phyloP scores from a whole-genome alignment of 1,140 invertebrate species.

The Camponotus vicinus region DNA sequence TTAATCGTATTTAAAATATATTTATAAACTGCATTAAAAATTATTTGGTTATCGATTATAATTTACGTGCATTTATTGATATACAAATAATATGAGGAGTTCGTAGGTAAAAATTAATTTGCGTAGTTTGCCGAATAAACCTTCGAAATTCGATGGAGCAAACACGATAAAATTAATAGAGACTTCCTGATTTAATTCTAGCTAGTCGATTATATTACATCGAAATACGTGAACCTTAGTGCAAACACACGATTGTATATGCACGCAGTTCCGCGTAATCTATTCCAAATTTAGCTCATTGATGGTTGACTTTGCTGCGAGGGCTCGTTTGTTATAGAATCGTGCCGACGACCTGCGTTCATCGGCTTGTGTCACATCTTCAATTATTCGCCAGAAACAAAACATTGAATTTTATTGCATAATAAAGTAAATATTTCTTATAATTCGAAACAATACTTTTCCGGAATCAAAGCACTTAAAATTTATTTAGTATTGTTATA shows the following conservation, averaged over 20 bases:
- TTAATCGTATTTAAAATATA: not conserved
- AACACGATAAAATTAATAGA: conserved; percentile 34
- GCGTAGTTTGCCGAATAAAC: not conserved
- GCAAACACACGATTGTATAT: conserved; percentile 46
- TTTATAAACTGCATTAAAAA: not conserved
- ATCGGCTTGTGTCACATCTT: not conserved
- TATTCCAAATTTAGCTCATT: conserved; percentile 58
- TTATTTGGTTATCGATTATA: not conserved
- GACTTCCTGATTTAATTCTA: conserved; percentile 57
- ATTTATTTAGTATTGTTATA: not conserved
- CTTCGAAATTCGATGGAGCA: not conserved
- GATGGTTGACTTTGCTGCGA: not conserved
- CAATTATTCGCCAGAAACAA: not conserved
- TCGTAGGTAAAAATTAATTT: conserved; percentile 3
- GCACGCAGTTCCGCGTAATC: conserved; percentile 26
- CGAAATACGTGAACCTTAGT: conserved; percentile 42
- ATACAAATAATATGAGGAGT: not conserved
- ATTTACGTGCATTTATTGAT: not conserved
- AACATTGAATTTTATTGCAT: not conserved
- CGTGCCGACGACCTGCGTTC: conserved; percentile 45
- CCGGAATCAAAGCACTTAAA: not conserved
- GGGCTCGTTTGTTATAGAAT: conserved; percentile 36
- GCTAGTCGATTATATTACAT: conserved; percentile 49
- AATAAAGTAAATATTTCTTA: not conserved
- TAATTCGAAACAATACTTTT: not conserved